phyloP scores from a whole-genome alignment of 2,797 vertebrate genomes.

The Takifugu ocellatus region DNA sequence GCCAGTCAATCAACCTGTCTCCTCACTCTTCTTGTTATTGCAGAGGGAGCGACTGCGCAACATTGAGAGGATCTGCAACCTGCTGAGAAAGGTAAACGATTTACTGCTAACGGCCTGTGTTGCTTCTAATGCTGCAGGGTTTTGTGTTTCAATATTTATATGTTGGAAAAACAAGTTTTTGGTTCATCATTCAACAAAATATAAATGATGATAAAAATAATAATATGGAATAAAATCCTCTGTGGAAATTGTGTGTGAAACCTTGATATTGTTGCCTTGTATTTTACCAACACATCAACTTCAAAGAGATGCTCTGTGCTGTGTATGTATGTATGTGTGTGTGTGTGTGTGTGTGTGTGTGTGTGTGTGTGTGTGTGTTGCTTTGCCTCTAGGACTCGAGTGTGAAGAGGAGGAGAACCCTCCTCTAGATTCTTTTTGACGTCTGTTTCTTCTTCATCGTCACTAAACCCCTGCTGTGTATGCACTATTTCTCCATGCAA shows the following conservation, averaged over 20 bases:
- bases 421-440: constrained; percentile 45
- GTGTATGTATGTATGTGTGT: constrained; percentile 13
- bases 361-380: constrained; percentile 14
- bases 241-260: constrained; percentile 3
- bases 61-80: constrained; percentile 96
- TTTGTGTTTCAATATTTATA: too few species aligned
- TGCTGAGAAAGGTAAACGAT: constrained; percentile 88
- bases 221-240: neutral
- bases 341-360: constrained; percentile 17
- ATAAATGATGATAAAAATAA: too few species aligned
- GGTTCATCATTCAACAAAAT: too few species aligned
- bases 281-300: constrained; percentile 16
- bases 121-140: too few species aligned
- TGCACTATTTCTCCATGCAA: constrained; percentile 9
- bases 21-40: constrained; percentile 14
- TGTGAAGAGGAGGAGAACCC: constrained; percentile 30
- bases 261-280: constrained; percentile 24
- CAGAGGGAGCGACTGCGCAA: constrained; percentile 94
- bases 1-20: neutral
- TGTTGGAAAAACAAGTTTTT: too few species aligned
- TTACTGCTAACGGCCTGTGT: neutral
- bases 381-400: constrained; percentile 22
- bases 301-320: constrained; percentile 32
- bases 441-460: constrained; percentile 53
- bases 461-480: constrained; percentile 24